These are phyloP conservation scores for Aphodius sticticus DNA, from an alignment of 2,888 invertebrate species.

Conservation along the genomic window DNA sequence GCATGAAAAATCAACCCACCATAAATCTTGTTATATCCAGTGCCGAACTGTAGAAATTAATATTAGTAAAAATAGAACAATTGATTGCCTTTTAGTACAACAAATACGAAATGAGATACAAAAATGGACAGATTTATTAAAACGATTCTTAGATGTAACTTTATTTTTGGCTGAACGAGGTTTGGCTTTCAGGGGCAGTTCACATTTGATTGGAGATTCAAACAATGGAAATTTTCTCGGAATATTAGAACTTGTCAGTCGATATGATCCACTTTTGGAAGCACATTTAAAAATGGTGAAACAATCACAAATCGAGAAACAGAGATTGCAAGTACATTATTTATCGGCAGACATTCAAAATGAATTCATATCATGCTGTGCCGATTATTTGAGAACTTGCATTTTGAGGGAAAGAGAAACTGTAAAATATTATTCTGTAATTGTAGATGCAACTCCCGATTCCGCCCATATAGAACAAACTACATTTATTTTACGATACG, in stretches of 20 bases:
- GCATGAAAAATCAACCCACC: conserved; percentile 4
- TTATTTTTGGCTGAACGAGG: background rate
- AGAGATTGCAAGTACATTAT: conserved; percentile 4
- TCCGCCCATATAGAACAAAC: conserved; percentile 4
- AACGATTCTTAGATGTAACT: conserved; percentile 4
- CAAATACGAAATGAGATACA: background rate
- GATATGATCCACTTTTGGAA: background rate
- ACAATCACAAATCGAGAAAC: conserved; percentile 4
- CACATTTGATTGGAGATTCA: conserved; percentile 4
- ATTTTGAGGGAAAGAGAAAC: background rate
- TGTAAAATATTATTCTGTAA: conserved; percentile 4
- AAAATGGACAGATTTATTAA: background rate
- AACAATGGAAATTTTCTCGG: conserved; percentile 4
- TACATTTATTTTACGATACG: conserved; percentile 4
- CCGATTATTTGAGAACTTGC: conserved; percentile 4
- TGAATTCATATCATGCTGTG: conserved; percentile 4
- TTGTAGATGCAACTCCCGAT: background rate
- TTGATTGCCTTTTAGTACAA: conserved; percentile 4
- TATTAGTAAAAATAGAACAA: background rate
- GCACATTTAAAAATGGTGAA: conserved; percentile 4
- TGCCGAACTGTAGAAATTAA: background rate
- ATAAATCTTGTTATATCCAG: conserved; percentile 4
- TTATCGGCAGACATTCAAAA: conserved; percentile 4
- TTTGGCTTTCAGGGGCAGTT: conserved; percentile 4
- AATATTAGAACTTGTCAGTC: background rate